phyloP scores from a whole-genome alignment of 2,113 vertebrate genomes.

The Erythrolamprus reginae region DNA sequence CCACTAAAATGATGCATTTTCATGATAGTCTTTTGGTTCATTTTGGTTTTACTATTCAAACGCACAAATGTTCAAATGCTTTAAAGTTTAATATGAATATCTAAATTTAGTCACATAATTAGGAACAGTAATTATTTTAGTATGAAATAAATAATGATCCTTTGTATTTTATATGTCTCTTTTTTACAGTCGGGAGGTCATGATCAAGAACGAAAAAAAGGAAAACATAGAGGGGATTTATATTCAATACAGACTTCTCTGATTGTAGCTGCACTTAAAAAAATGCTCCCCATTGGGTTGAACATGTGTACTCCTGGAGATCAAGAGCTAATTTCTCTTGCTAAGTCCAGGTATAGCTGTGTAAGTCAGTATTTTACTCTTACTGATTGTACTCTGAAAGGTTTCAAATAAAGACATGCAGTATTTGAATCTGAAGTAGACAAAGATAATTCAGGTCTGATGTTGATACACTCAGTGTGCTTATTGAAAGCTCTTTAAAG shows the following conservation, averaged over 20 bases:
- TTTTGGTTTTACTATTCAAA: conserved; percentile 9
- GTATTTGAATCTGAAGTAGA: not conserved
- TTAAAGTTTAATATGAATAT: not conserved
- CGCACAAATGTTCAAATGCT: not conserved
- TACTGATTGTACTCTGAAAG: not conserved
- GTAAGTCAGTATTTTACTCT: conserved; percentile 67
- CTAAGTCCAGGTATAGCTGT: conserved; percentile 85
- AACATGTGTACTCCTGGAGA: conserved; percentile 98
- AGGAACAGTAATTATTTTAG: not conserved
- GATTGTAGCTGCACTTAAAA: conserved; percentile 96
- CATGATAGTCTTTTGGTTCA: not conserved
- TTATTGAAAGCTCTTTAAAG: not conserved
- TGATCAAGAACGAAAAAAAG: conserved; percentile 95
- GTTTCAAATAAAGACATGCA: not conserved
- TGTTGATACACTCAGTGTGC: not conserved
- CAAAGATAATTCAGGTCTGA: not conserved
- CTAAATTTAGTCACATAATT: not conserved
- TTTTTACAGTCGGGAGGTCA: conserved; percentile 89
- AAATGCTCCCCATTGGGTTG: conserved; percentile 96
- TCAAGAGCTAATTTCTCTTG: conserved; percentile 93
- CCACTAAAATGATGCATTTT: conserved; percentile 3
- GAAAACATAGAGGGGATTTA: conserved; percentile 89
- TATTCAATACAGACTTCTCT: conserved; percentile 97
- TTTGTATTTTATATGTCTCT: conserved; percentile 17
- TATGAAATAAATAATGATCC: conserved; percentile 15